Conservation (phyloP, 2,113 vertebrate genomes). For the Burhinus oedicnemus region DNA sequence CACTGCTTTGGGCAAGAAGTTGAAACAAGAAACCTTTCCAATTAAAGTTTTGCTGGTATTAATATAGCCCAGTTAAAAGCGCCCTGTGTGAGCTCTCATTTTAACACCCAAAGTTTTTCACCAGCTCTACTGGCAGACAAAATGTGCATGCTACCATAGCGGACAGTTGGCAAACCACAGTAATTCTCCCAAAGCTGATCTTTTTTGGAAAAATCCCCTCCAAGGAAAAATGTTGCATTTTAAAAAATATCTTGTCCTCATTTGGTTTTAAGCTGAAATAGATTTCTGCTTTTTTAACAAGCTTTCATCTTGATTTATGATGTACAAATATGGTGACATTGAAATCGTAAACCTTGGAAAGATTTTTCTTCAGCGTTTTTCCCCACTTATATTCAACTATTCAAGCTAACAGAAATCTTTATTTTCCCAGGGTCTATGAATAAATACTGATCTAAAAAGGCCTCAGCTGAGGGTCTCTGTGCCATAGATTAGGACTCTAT, state of each 20-base stretch:
- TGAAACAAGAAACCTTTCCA: neutral
- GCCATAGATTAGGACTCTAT: neutral
- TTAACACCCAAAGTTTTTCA: neutral
- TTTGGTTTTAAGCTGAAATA: neutral
- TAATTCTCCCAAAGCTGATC: neutral
- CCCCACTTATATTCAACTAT: neutral
- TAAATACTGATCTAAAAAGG: neutral
- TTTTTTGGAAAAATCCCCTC: neutral
- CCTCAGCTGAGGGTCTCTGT: neutral
- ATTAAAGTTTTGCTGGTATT: neutral
- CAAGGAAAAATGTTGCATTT: neutral
- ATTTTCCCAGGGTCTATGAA: neutral
- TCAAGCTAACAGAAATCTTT: neutral
- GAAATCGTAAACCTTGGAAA: neutral
- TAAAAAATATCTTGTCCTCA: neutral
- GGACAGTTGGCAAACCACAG: neutral
- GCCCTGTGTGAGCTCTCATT: neutral
- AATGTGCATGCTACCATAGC: neutral
- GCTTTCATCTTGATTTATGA: conserved; percentile 1
- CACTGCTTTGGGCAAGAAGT: neutral
- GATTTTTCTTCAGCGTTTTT: neutral
- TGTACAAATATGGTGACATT: neutral
- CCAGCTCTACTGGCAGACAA: neutral
- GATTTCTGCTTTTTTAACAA: neutral
- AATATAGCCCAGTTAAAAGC: neutral